Evolutionary conservation across 2,797 vertebrate species (phyloP).

Genomic region (Remorina albescens): DNA sequence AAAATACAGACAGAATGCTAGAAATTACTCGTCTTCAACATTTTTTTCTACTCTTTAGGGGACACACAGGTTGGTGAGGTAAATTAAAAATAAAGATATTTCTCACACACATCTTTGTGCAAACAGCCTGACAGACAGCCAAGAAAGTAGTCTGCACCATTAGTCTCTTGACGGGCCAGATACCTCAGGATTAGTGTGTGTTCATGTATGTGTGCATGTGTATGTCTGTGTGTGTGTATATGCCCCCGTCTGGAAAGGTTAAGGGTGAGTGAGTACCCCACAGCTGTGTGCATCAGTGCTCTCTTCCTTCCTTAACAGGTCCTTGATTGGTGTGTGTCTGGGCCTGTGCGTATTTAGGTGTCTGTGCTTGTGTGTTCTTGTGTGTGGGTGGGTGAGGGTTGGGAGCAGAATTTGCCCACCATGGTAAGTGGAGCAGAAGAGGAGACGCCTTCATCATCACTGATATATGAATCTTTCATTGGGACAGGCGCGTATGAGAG

Average conservation of each 20-base stretch:
- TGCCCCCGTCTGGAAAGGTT: conserved; percentile 57
- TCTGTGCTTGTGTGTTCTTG: conserved; percentile 12
- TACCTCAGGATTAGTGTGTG: conserved; percentile 39
- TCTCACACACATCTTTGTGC: conserved; percentile 5
- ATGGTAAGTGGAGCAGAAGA: conserved; percentile 78
- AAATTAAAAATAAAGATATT: conserved; percentile 48
- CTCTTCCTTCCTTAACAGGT: conserved; percentile 50
- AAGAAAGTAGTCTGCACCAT: conserved; percentile 57
- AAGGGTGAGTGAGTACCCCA: conserved; percentile 69
- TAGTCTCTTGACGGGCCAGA: conserved; percentile 54
- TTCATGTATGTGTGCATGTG: conserved; percentile 18
- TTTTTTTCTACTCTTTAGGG: conserved; percentile 26
- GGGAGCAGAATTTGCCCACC: conserved; percentile 60
- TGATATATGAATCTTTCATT: conserved; percentile 77
- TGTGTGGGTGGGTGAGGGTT: conserved; percentile 15
- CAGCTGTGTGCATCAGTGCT: conserved; percentile 66
- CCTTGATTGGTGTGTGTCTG: conserved; percentile 6
- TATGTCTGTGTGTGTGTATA: conserved; percentile 14
- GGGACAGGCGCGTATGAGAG: conserved; percentile 41
- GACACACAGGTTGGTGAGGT: conserved; percentile 8
- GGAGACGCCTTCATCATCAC: conserved; percentile 68
- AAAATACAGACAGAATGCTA: conserved; percentile 14
- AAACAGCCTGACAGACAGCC: conserved; percentile 47
- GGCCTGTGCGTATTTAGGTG: conserved; percentile 20
- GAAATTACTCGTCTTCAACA: conserved; percentile 16